phyloP scores from a whole-genome alignment of 2,797 vertebrate genomes.

The Melanogrammus aeglefinus region DNA sequence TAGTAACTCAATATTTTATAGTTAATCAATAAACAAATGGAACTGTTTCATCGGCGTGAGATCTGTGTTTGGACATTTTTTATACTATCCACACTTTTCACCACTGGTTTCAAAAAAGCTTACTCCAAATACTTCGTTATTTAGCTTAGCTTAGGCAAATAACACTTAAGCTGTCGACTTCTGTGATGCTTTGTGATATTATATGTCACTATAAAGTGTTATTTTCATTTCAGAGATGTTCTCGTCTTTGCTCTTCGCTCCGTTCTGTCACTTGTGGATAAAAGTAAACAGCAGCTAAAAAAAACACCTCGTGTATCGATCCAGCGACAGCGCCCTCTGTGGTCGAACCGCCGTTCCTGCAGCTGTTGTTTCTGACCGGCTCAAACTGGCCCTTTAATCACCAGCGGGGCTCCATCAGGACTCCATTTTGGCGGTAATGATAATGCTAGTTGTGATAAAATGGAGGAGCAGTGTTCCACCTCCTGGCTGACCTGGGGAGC shows the following conservation, averaged over 20 bases:
- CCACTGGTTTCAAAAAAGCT: too few species aligned
- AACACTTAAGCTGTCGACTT: too few species aligned
- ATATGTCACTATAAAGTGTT: too few species aligned
- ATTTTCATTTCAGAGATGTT: too few species aligned
- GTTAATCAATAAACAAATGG: conserved; percentile 79
- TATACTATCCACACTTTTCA: not conserved
- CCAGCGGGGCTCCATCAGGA: conserved; percentile 57
- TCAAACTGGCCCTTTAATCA: conserved; percentile 61
- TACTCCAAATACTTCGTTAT: not conserved
- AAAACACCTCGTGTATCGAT: not conserved
- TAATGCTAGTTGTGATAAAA: conserved; percentile 69
- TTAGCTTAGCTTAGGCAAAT: not conserved
- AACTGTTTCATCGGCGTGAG: conserved; percentile 42
- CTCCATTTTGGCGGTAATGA: conserved; percentile 75
- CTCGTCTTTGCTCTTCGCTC: too few species aligned
- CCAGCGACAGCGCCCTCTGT: not conserved
- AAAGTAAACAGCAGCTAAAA: not conserved
- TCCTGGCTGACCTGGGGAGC: conserved; percentile 45
- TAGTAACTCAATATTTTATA: conserved; percentile 82
- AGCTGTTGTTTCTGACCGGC: conserved; percentile 14
- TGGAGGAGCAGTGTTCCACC: conserved; percentile 69
- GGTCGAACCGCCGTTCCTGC: not conserved
- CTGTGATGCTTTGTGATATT: too few species aligned
- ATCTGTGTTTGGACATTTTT: not conserved
- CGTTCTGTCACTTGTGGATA: too few species aligned